Conservation (phyloP, 2,888 invertebrate species). For the Drosophila lacicola region DNA sequence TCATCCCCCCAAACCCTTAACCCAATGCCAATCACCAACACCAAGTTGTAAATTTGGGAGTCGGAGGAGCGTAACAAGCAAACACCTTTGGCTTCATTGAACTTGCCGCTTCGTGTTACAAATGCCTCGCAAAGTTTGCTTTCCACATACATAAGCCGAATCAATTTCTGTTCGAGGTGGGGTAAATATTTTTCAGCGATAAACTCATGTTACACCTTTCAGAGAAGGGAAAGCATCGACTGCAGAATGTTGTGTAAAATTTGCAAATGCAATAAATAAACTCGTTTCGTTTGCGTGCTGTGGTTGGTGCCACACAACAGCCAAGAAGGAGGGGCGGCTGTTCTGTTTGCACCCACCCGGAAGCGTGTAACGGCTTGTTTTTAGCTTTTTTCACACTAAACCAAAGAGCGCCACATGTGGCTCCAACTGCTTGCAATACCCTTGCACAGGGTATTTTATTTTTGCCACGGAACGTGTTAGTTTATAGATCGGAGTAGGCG, state of each 20-base stretch:
- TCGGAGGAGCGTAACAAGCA: constrained; percentile 39
- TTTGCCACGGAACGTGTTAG: not conserved
- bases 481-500: too few species aligned
- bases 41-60: constrained; percentile 17
- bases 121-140: constrained; percentile 58
- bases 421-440: constrained; percentile 30
- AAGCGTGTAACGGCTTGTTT: constrained; percentile 68
- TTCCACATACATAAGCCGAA: constrained; percentile 70
- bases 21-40: constrained; percentile 49
- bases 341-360: constrained; percentile 46
- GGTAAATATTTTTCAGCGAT: constrained; percentile 62
- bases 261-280: constrained; percentile 81
- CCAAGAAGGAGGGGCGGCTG: not conserved
- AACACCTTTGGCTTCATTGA: constrained; percentile 80
- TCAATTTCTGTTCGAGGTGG: constrained; percentile 60
- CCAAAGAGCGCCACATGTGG: constrained; percentile 62
- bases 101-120: constrained; percentile 73
- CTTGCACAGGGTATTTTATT: constrained; percentile 1
- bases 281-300: constrained; percentile 72
- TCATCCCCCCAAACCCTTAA: not conserved
- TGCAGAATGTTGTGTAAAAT: constrained; percentile 80
- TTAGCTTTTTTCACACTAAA: constrained; percentile 53
- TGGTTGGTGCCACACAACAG: constrained; percentile 24
- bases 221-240: constrained; percentile 42
- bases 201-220: constrained; percentile 75